Base-by-base conservation (phyloP, 1,140 invertebrate genomes). In the Pseudomyrmex gracilis region DNA sequence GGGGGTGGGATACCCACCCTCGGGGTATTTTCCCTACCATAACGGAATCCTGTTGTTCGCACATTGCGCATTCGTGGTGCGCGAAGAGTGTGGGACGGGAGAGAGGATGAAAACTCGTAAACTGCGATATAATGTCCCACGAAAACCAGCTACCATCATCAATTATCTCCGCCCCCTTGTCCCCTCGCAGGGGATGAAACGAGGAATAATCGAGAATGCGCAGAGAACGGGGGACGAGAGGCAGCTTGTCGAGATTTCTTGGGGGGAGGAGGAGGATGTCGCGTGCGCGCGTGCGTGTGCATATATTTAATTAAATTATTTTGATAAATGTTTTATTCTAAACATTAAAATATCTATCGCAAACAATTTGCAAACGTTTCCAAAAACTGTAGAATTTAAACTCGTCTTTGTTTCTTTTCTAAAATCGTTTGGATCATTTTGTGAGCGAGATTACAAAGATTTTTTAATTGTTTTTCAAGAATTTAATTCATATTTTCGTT, bases 71-170 rank as follows among this genome's bases (percentile, higher is more conserved):
- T 86, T 85, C 70, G 53, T 73, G 53, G 45, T 15, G 49, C 7
- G 63, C 9, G 45, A 7, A 34, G 34, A 55, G 24, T 20, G n/a
- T n/a, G n/a, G 53, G 57, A 20, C 70, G 15, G 17, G 20, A n/a
- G 60, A 9, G 47, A 47, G 3, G 66, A 58, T 64, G 57, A 67
- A 85, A 85, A 85, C 47, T 58, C 17, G 67, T 92, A 93, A 34
- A 91, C 87, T 85, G 83, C 86, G 66, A 90, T 89, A 90, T 92
- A 88, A 93, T 91, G 83, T 84, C 80, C 88, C 84, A 71, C 86
- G 86, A 87, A 90, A 89, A 90, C 77, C 86, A 78, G 74, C 66
- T 78, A 90, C 82, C 63, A 88, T 90, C 88, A 93, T 93, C 87
- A 93, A 93, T 93, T 93, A 92, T 86, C 84, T 71, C 73, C 68